Base-by-base conservation (phyloP, 2,797 vertebrate species). In the Discoglossus pictus region DNA sequence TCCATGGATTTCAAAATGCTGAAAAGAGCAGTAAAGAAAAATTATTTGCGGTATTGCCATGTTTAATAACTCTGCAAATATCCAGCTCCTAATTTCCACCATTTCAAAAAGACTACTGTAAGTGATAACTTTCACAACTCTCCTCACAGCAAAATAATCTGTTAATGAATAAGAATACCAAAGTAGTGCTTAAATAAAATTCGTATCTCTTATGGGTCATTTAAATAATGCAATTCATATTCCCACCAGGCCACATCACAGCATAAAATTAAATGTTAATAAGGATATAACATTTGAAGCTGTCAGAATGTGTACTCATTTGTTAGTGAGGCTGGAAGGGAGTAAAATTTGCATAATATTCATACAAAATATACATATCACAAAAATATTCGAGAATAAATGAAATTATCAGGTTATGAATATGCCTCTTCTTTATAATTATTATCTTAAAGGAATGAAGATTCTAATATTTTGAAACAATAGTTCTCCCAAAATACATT, bases 1-100 rank as follows among this genome's bases (percentile, higher is more conserved):
- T 99, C 97, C 96, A 99, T 97, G 68, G 96, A 94, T 80, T 98
- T 99, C 76, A 99, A 89, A 78, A 98, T 97, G 76, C 97, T 99
- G 86, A 25, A 43, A 78, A 85, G 80, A 79, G 74, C 40, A 68
- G 59, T 7, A 52, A 86, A 73, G 69, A 51, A 68, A 46, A 54
- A 12, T 6, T 68, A 27, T 75, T 79, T 78, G 84, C 59, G 1
- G 2, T n/a, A 11, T n/a, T 74, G 72, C 76, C 40, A 0, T 71
- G 20, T 34, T 56, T 68, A 66, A 58, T 21, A 59, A 44, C 51
- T 35, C 12, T 10, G 0, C 78, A 73, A 75, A 68, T 73, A 76
- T 76, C 62, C 76, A 61, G 16, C 16, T 58, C 20, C 58, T 43
- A 2, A 52, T 60, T 73, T 72, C 67, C 74, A 46, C 31, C 65